phyloP scores from a whole-genome alignment of 2,888 invertebrate genomes.

The Mythimna pallens region DNA sequence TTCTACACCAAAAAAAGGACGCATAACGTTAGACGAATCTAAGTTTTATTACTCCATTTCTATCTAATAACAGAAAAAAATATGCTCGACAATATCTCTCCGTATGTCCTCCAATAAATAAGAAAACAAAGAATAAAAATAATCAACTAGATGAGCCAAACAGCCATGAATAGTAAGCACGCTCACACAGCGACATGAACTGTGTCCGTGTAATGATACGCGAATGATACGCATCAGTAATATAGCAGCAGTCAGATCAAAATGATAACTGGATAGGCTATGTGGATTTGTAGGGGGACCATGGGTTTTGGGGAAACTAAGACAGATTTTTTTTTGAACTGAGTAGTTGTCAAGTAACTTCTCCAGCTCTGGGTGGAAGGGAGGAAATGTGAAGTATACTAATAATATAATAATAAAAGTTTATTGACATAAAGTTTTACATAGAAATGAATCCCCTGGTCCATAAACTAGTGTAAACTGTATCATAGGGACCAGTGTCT shows the following conservation, averaged over 20 bases:
- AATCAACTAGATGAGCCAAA: constrained; percentile 60
- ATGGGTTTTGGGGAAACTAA: not conserved
- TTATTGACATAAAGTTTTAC: too few relatives aligned
- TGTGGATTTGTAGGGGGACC: constrained; percentile 33
- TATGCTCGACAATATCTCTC: constrained; percentile 6
- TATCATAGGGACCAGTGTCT: too few relatives aligned
- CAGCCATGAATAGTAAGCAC: constrained; percentile 52
- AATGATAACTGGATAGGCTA: constrained; percentile 55
- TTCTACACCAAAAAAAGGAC: too few relatives aligned
- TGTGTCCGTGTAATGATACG: constrained; percentile 60
- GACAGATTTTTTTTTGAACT: not conserved
- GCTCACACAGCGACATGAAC: constrained; percentile 40
- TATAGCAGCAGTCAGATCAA: constrained; percentile 60
- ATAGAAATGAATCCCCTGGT: too few relatives aligned
- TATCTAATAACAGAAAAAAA: constrained; percentile 7
- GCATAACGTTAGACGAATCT: not conserved
- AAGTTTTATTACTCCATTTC: constrained; percentile 4
- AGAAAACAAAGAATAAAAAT: constrained; percentile 63
- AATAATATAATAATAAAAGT: too few relatives aligned
- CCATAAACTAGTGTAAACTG: too few relatives aligned
- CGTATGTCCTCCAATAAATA: constrained; percentile 52
- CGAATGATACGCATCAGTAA: constrained; percentile 65
- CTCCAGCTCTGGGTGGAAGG: too few relatives aligned
- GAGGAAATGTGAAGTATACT: too few relatives aligned
- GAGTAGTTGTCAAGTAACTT: too few relatives aligned